A percentile compares a stretch with the other conserved stretches of the same genome.
Conservation (phyloP, 2,113 vertebrate genomes). For the Ammospiza caudacuta region DNA sequence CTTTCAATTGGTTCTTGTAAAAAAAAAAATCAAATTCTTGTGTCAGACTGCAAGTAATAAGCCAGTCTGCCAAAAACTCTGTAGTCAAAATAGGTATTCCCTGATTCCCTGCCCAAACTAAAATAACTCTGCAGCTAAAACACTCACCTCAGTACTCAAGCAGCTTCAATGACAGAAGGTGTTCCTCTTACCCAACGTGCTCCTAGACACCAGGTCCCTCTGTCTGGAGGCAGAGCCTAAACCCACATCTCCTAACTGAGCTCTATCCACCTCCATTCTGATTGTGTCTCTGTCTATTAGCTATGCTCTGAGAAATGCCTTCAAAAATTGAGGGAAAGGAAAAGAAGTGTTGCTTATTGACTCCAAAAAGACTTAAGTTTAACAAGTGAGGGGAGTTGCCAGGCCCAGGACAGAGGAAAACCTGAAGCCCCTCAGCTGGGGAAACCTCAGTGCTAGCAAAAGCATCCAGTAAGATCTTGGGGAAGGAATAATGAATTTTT, state of each 20-base stretch:
- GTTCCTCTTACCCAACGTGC: background rate
- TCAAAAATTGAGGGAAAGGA: background rate
- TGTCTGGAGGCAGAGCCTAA: background rate
- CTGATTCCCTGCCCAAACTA: background rate
- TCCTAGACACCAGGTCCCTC: background rate
- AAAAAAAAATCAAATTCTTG: background rate
- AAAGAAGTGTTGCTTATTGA: background rate
- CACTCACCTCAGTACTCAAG: background rate
- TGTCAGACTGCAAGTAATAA: background rate
- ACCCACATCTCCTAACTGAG: background rate
- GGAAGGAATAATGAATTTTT: background rate
- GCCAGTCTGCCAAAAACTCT: background rate
- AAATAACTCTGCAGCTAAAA: background rate
- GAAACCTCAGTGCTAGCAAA: background rate
- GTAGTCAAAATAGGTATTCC: background rate
- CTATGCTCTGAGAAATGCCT: background rate
- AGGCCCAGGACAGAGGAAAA: background rate
- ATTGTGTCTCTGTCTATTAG: background rate
- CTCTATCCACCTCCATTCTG: background rate
- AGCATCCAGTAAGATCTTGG: background rate
- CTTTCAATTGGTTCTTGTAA: background rate
- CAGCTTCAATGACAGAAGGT: background rate
- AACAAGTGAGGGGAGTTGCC: background rate
- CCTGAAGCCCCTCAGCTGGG: background rate
- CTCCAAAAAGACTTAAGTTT: background rate